Evolutionary conservation across 2,797 vertebrate species (phyloP), one percentile per base, ranked within the genome.

Genomic region (Galaxias olidus): DNA sequence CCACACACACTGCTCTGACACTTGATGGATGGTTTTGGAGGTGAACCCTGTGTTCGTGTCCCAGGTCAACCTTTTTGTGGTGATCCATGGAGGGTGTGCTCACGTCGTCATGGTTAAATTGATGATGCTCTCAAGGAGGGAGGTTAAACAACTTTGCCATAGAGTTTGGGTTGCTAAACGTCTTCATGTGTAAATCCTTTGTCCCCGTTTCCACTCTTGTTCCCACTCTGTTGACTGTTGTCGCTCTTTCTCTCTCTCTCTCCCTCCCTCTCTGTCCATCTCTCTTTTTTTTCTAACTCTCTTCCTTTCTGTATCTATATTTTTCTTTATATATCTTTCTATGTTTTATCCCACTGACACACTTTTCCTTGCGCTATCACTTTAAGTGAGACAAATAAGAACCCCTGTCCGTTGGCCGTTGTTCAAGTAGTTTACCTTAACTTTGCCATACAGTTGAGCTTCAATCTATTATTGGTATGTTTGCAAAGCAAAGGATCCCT

Each of bases 401-500:
- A 89, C 84, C 86, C 88, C 87, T 88, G 88, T 91, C 82, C 86
- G 85, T 76, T 90, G 91, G 91, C 91, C 92, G 77, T 93, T 91
- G 90, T 78, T 80, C 74, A 73, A 82, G 77, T 67, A 83, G 87
- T 92, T 92, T 91, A 90, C 91, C 89, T 92, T 88, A 92, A 89
- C 84, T 90, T 86, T 91, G 89, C 88, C 90, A 86, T 88, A 84
- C 78, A 87, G 89, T 93, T 89, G 91, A 91, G 86, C 78, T 88
- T 90, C 85, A 89, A 92, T 90, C 89, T 89, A 92, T 92, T 90
- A 91, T 90, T 87, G 90, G 81, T 74, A 69, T 96, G 93, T 96
- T 98, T 96, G 94, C 94, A 86, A 94, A 96, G 93, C 92, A 95
- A 94, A 94, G 94, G 95, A 96, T 96, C 94, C 94, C 93, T 93